Conservation (phyloP, 2,113 vertebrate species). For the Tupaia chinensis region DNA sequence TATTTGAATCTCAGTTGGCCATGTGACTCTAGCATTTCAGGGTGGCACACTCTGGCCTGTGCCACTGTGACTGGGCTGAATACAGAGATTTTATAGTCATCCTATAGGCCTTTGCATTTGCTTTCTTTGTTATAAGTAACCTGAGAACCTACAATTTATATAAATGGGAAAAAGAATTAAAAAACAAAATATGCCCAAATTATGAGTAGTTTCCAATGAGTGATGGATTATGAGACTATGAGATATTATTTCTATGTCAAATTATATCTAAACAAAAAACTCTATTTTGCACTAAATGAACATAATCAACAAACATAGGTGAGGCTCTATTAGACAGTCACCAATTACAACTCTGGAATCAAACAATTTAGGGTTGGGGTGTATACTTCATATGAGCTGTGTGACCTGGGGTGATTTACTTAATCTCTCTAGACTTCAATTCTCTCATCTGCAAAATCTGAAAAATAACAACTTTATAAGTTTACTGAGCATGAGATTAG, state of each 20-base stretch:
- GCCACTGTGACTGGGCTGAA: no score
- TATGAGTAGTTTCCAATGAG: neutral
- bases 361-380: neutral
- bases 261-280: conserved; percentile 17
- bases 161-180: neutral
- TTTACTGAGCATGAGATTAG: neutral
- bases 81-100: neutral
- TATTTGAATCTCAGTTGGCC: no score
- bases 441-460: conserved; percentile 17
- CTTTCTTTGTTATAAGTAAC: conserved; percentile 64
- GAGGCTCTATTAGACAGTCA: neutral
- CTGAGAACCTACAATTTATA: conserved; percentile 55
- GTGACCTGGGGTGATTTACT: conserved; percentile 5
- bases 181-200: conserved; percentile 3
- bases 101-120: neutral
- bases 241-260: neutral
- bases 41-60: no score
- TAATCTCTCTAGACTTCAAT: neutral
- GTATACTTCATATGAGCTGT: neutral
- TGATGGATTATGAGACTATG: neutral
- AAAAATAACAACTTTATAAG: conserved; percentile 13
- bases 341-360: neutral
- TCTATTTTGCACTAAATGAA: conserved; percentile 36
- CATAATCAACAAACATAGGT: conserved; percentile 14
- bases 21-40: no score